Evolutionary conservation across 2,113 vertebrate genomes (phyloP).

Genomic region (Erpornis zantholeuca): DNA sequence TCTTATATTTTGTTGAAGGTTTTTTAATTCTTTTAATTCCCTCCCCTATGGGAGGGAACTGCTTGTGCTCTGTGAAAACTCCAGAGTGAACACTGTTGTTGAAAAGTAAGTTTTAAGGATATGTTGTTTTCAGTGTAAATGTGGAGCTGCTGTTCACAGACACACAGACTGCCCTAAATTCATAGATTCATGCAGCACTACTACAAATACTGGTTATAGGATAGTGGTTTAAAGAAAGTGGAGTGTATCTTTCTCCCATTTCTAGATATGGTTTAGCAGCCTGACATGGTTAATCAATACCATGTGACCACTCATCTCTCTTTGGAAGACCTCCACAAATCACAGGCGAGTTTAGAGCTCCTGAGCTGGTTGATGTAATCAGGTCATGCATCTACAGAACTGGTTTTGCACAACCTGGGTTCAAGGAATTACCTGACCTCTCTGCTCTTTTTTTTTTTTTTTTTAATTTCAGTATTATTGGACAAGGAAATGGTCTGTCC

Average conservation of each 20-base stretch:
- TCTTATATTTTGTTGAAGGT: not conserved
- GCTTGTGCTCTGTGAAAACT: not conserved
- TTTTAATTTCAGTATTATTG: not conserved
- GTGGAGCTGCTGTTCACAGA: not conserved
- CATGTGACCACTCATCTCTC: not conserved
- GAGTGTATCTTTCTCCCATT: not conserved
- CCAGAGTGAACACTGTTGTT: not conserved
- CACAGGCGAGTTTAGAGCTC: not conserved
- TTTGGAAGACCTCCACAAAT: not conserved
- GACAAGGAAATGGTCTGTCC: not conserved
- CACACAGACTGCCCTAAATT: not conserved
- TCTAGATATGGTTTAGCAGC: not conserved
- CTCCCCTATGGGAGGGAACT: not conserved
- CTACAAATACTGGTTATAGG: not conserved
- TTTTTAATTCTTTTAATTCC: not conserved
- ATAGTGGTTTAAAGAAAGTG: not conserved
- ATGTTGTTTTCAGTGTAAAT: not conserved
- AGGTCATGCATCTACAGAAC: not conserved
- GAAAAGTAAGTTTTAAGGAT: not conserved
- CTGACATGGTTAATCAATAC: not conserved
- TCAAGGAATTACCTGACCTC: not conserved
- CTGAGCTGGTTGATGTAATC: not conserved
- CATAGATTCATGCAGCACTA: not conserved
- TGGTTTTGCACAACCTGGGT: not conserved
- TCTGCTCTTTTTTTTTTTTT: not conserved